A percentile compares a stretch with the other conserved stretches of the same genome.
Conservation (phyloP, 2,113 vertebrate species). For the Myrmecophaga tridactyla region DNA sequence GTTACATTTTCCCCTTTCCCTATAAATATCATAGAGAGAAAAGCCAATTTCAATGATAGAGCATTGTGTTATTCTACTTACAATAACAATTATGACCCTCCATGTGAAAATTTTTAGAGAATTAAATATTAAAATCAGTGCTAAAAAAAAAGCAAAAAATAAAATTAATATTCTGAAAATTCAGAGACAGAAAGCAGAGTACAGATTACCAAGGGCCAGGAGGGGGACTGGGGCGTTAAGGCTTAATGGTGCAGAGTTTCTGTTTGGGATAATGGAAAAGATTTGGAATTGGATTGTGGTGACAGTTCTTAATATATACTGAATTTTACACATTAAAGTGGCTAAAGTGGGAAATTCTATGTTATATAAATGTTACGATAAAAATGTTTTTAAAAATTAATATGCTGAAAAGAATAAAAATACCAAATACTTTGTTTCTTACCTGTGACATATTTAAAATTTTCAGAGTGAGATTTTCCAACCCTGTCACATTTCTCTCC, state of each 20-base stretch:
- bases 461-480: slow-evolving; percentile 85
- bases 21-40: not conserved
- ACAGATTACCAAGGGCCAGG: no score
- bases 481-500: slow-evolving; percentile 88
- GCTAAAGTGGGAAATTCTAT: no score
- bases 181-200: no score
- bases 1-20: not conserved
- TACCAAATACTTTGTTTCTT: not conserved
- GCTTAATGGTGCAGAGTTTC: no score
- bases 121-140: not conserved
- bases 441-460: slow-evolving; percentile 96
- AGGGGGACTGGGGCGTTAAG: no score
- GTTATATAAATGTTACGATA: no score
- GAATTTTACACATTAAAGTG: no score
- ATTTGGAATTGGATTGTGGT: no score
- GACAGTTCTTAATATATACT: no score
- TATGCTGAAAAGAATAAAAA: not conserved
- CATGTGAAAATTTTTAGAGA: not conserved
- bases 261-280: no score
- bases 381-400: not conserved
- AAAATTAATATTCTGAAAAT: not conserved
- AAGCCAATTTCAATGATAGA: not conserved
- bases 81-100: not conserved
- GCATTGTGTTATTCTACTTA: not conserved
- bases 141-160: no score